Conservation (phyloP, 1,140 invertebrate genomes). For the Rhyacophila brunnea region DNA sequence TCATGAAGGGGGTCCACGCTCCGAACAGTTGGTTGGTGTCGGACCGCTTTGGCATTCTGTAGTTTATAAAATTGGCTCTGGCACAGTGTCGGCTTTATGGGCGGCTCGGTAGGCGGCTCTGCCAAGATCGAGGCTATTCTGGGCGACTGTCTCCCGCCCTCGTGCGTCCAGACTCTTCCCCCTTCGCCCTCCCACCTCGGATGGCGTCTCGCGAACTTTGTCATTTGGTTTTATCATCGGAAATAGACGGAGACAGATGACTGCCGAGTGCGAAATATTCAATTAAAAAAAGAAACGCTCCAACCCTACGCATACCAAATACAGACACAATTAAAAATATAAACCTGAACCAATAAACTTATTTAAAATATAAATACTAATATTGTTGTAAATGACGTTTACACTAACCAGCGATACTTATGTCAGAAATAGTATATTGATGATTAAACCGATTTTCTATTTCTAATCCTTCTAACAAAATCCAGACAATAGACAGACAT, state of each 20-base stretch:
- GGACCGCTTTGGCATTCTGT: conserved; percentile 17
- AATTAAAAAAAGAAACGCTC: not conserved
- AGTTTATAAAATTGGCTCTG: conserved; percentile 20
- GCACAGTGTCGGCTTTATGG: conserved; percentile 21
- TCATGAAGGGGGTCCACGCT: too few relatives aligned
- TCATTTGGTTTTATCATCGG: conserved; percentile 13
- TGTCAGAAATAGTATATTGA: too few relatives aligned
- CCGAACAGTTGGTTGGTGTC: too few relatives aligned
- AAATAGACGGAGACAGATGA: conserved; percentile 10
- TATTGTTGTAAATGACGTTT: too few relatives aligned
- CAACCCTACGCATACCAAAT: not conserved
- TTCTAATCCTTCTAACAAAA: too few relatives aligned
- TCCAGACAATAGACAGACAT: too few relatives aligned
- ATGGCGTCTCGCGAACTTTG: conserved; percentile 8
- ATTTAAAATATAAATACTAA: too few relatives aligned
- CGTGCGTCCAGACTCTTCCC: not conserved
- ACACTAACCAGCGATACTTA: too few relatives aligned
- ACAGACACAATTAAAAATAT: too few relatives aligned
- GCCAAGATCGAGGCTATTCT: conserved; percentile 25
- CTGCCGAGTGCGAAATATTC: not conserved
- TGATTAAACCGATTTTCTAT: too few relatives aligned
- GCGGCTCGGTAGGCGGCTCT: conserved; percentile 11
- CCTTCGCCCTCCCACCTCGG: not conserved
- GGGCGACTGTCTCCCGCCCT: conserved; percentile 13
- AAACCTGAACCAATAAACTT: too few relatives aligned